Percentiles rank a stretch among this genome's conserved stretches.
phyloP scores from a whole-genome alignment of 2,113 vertebrate genomes.

The Myodes glareolus region DNA sequence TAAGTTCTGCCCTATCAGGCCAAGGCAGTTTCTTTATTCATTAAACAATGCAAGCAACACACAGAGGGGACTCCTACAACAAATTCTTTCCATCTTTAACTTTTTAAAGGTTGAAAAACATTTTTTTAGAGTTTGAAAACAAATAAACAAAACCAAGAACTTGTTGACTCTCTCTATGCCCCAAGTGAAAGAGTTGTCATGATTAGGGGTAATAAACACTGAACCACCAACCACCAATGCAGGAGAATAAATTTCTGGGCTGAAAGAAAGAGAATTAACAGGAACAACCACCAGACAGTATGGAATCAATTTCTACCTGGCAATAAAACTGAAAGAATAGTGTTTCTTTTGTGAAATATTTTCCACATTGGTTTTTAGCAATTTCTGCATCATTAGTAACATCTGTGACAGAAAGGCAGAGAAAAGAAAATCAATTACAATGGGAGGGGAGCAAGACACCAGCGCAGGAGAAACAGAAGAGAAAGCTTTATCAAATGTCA shows the following conservation, averaged over 20 bases:
- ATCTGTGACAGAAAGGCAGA: slow-evolving; percentile 77
- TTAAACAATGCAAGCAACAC: too few species aligned
- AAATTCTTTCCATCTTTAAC: neutral
- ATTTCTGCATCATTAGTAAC: slow-evolving; percentile 81
- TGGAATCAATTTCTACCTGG: slow-evolving; percentile 84
- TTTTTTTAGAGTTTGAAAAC: slow-evolving; percentile 2
- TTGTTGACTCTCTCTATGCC: neutral
- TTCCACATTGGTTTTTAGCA: slow-evolving; percentile 81
- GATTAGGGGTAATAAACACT: slow-evolving; percentile 34
- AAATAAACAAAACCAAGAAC: neutral
- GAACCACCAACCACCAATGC: slow-evolving; percentile 44
- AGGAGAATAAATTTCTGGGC: slow-evolving; percentile 65
- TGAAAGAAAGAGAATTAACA: slow-evolving; percentile 69
- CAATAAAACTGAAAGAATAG: slow-evolving; percentile 78
- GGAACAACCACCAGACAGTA: slow-evolving; percentile 68
- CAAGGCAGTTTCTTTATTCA: too few species aligned
- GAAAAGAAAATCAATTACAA: slow-evolving; percentile 60
- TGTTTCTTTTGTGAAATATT: slow-evolving; percentile 81
- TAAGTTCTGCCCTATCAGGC: too few species aligned
- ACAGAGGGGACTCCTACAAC: too few species aligned
- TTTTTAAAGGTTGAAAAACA: slow-evolving; percentile 3
- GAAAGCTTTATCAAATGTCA: slow-evolving; percentile 47
- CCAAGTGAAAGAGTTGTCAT: slow-evolving; percentile 43
- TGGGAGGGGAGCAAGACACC: neutral
- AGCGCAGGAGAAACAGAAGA: neutral